Evolutionary conservation across 2,113 vertebrate species (phyloP).

Genomic region (Halichoeres trimaculatus): DNA sequence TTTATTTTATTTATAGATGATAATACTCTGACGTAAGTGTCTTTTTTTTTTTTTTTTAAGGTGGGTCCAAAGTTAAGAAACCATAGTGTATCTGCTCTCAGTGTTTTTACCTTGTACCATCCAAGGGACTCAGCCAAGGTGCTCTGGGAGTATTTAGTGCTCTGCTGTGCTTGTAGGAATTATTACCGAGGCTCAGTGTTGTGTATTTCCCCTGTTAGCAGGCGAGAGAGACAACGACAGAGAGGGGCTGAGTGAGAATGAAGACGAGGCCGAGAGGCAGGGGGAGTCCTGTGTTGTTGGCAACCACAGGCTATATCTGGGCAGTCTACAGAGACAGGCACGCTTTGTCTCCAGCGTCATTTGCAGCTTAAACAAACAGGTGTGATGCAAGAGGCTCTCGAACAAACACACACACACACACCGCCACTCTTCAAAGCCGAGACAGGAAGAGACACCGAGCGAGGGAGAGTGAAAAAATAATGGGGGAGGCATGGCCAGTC

Average conservation of each 20-base stretch:
- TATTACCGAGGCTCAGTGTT: constrained; percentile 63
- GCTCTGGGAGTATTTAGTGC: constrained; percentile 71
- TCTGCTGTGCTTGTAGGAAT: constrained; percentile 72
- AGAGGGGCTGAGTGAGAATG: constrained; percentile 30
- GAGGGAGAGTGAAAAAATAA: constrained; percentile 61
- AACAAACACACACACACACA: constrained; percentile 75
- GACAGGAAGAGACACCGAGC: constrained; percentile 56
- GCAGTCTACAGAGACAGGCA: constrained; percentile 67
- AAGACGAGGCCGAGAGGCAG: constrained; percentile 54
- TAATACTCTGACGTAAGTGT: constrained; percentile 32
- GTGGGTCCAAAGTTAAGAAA: constrained; percentile 59
- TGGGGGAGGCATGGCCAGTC: constrained; percentile 58
- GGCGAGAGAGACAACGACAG: constrained; percentile 14
- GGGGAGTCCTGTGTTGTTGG: constrained; percentile 76
- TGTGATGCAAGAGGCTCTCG: constrained; percentile 81
- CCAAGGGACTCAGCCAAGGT: constrained; percentile 60
- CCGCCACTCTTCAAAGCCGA: constrained; percentile 67
- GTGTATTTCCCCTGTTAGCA: constrained; percentile 60
- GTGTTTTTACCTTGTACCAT: constrained; percentile 68
- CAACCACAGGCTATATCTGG: constrained; percentile 69
- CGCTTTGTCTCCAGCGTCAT: constrained; percentile 79
- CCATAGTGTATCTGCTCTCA: constrained; percentile 45
- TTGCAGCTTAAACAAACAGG: constrained; percentile 83
- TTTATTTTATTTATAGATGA: constrained; percentile 46
- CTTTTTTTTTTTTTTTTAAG: constrained; percentile 52